Conservation (phyloP, 2,113 vertebrate species). For the Myanophis thanlyinensis region DNA sequence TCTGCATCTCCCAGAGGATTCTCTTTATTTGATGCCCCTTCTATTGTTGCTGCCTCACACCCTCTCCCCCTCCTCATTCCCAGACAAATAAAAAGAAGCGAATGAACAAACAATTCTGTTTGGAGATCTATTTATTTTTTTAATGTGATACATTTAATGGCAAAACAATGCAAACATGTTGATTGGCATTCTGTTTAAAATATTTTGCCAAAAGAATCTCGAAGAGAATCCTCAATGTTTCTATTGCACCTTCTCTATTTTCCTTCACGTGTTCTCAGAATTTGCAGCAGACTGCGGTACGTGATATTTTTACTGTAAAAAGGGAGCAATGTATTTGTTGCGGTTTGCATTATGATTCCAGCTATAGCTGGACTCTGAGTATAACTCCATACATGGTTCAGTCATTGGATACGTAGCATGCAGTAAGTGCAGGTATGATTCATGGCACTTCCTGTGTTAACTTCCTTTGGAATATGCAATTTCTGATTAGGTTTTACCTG, state of each 20-base stretch:
- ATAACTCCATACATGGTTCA: not conserved
- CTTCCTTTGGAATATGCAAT: not conserved
- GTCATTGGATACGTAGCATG: not conserved
- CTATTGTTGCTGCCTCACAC: not conserved
- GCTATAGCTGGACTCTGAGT: not conserved
- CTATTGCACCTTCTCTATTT: constrained; percentile 1
- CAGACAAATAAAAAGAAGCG: constrained; percentile 31
- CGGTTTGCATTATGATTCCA: not conserved
- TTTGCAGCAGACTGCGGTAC: not conserved
- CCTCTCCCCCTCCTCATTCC: not conserved
- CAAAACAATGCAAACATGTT: constrained; percentile 10
- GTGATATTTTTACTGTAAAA: not conserved
- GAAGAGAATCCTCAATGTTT: constrained; percentile 10
- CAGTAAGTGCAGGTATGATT: not conserved
- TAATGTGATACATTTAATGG: constrained; percentile 22
- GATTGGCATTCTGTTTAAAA: constrained; percentile 30
- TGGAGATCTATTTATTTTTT: constrained; percentile 32
- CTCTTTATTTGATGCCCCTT: constrained; percentile 34
- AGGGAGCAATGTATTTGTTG: not conserved
- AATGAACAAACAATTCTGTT: constrained; percentile 46
- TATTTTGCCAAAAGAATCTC: constrained; percentile 42
- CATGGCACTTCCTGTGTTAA: not conserved
- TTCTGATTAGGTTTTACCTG: not conserved
- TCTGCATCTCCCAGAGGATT: constrained; percentile 10
- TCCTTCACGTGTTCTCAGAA: not conserved